Base-by-base conservation (phyloP, 2,888 invertebrate species). In the Trileptium ribeirensis region DNA sequence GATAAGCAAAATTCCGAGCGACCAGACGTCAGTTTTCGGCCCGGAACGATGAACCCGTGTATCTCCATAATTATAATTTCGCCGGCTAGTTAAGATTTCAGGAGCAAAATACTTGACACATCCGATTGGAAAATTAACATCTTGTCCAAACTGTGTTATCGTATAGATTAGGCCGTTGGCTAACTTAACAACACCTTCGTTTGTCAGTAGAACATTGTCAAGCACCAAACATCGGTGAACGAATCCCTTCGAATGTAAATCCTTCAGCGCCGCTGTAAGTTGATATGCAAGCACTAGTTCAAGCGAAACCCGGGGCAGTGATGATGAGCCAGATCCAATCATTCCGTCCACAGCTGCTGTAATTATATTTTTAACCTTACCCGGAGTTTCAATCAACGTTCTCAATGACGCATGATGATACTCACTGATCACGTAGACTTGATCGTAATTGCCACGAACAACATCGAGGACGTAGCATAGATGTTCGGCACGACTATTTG, bases 141-240 rank as follows among this genome's bases (percentile, higher is more conserved):
- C 93, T 87, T 92, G 92, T 24, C 96, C 96, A 87, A 92, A 91
- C 85, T 93, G 93, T 29, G 96, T 96, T 94, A 97, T 95, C 86
- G 94, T 93, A 89, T 93, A 95, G 85, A 97, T 90, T n/a, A 97
- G 97, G 91, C 94, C 97, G 89, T 96, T 95, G 86, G 94, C 95
- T 51, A 98, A 89, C 88, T 96, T 95, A 0, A 94, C 93, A 87
- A 92, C 83, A 29, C 87, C 85, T 89, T 92, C 90, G 74, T 90
- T 90, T 87, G 94, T 93, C 64, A 96, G 87, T 24, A 95, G 90
- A 85, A 97, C 93, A 89, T 95, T 95, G 85, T 94, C 93, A 79
- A 94, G 92, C 82, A 93, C 92, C 82, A 97, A 90, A 88, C 94
- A 94, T 84, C 94, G 92, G 87, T 94, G 94, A 0, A 93, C 92